Base-by-base conservation (phyloP, 1,140 invertebrate species). In the Papilio machaon region DNA sequence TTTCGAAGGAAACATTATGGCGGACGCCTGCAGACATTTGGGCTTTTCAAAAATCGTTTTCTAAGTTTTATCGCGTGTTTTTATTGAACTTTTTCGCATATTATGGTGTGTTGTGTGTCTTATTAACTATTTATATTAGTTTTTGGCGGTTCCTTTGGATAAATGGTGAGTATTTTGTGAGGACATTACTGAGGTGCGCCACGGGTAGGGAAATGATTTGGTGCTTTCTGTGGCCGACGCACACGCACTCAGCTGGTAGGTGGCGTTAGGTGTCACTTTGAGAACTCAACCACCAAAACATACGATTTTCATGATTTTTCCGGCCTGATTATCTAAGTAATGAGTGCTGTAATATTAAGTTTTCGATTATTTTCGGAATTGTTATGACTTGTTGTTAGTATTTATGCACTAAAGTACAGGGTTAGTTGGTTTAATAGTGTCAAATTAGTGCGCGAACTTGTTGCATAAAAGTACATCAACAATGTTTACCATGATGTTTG, bases 1-100 rank as follows among this genome's bases (percentile, higher is more conserved):
- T 94, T 94, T 92, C 92, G 92, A 94, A 95, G 94, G 94, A 95
- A 95, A 95, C 94, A 95, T 94, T 92, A 95, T 95, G 94, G 94
- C 94, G 92, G 94, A 93, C 92, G 94, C 92, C 94, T 95, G 94
- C 91, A 94, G 91, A 92, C 92, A 92, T 91, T 95, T 92, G 94
- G 91, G 94, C 94, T 94, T 95, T 94, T 95, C 91, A 94, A 95
- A 95, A 95, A 95, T 95, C 94, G 87, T 95, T 95, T 95, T 95
- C 90, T 94, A 94, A 94, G 92, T 94, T 94, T 92, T 92, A 90
- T 91, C 89, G 92, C 90, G 94, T 88, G 94, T 95, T 94, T 95
- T 92, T 95, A 95, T 94, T 94, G 94, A 95, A 94, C 94, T 95
- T 94, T 95, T 95, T 93, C 89, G 91, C 91, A 94, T 92, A 94